Percentiles rank a stretch among this genome's conserved stretches.
Evolutionary conservation across 1,140 invertebrate species (phyloP).

Genomic region (Ephestia elutella): DNA sequence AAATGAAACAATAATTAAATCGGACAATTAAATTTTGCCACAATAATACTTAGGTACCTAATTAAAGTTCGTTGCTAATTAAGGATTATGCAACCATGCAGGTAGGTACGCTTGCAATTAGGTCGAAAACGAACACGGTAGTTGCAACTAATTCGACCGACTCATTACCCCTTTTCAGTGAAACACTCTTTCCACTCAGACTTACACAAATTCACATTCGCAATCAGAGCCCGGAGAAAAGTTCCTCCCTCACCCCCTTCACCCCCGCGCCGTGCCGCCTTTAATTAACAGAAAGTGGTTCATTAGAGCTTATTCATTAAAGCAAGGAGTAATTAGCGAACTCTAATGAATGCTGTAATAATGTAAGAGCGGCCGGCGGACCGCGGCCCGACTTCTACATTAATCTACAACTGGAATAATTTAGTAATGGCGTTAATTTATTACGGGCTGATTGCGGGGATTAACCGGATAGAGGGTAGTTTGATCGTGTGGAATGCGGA

Average conservation of each 20-base stretch:
- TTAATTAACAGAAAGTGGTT: constrained; percentile 91
- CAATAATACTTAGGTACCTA: constrained; percentile 1
- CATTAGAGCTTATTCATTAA: constrained; percentile 91
- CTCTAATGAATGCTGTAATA: constrained; percentile 83
- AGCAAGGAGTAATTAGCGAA: constrained; percentile 90
- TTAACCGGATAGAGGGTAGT: constrained; percentile 31
- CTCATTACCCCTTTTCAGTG: constrained; percentile 72
- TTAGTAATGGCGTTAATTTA: constrained; percentile 71
- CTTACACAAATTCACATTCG: constrained; percentile 74
- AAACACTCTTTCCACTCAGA: constrained; percentile 67
- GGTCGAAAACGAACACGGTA: constrained; percentile 31
- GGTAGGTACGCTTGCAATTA: background rate
- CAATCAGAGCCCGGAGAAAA: constrained; percentile 73
- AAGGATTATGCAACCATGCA: background rate
- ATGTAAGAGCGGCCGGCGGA: constrained; percentile 75
- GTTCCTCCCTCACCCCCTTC: constrained; percentile 39
- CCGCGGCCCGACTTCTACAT: constrained; percentile 66
- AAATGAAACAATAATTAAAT: too few relatives aligned
- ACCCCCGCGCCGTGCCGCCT: constrained; percentile 74
- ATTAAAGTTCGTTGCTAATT: too few relatives aligned
- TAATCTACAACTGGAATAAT: constrained; percentile 73
- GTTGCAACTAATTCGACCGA: constrained; percentile 64
- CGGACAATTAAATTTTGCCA: background rate
- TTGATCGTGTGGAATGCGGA: background rate
- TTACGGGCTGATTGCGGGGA: constrained; percentile 64